Conservation (phyloP, 2,113 vertebrate species). For the Tetraodon nigroviridis region DNA sequence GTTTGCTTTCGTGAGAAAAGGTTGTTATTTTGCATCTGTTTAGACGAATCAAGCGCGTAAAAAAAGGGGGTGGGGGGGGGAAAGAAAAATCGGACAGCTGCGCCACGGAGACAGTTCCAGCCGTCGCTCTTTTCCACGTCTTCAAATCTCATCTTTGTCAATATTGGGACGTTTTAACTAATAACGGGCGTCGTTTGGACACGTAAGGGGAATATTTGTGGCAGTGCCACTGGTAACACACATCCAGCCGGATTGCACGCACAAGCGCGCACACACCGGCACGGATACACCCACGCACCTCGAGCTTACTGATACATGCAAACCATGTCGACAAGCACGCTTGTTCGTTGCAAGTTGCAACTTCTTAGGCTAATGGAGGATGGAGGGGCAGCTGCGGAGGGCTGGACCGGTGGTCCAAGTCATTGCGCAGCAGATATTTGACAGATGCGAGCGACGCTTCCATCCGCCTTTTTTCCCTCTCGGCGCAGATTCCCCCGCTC, state of each 20-base stretch:
- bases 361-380: slow-evolving; percentile 41
- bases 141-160: too few relatives aligned
- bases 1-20: slow-evolving; percentile 11
- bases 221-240: slow-evolving; percentile 16
- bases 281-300: slow-evolving; percentile 66
- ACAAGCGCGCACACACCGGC: slow-evolving; percentile 40
- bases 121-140: too few relatives aligned
- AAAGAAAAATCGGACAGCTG: slow-evolving; percentile 54
- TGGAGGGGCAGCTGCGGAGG: background rate
- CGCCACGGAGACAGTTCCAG: slow-evolving; percentile 43
- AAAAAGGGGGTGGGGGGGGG: too few relatives aligned
- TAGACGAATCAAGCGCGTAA: slow-evolving; percentile 27
- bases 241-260: slow-evolving; percentile 41
- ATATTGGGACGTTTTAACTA: too few relatives aligned
- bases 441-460: slow-evolving; percentile 4
- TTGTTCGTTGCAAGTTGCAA: slow-evolving; percentile 43
- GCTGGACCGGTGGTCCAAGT: slow-evolving; percentile 26
- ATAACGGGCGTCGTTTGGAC: too few relatives aligned
- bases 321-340: slow-evolving; percentile 60
- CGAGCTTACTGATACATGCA: slow-evolving; percentile 56
- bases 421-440: slow-evolving; percentile 55
- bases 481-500: too few relatives aligned
- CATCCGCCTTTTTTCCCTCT: background rate
- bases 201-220: background rate
- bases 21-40: slow-evolving; percentile 27